A percentile compares a stretch with the other conserved stretches of the same genome.
Evolutionary conservation across 2,797 vertebrate genomes (phyloP).

Genomic region (Pipistrellus kuhlii): DNA sequence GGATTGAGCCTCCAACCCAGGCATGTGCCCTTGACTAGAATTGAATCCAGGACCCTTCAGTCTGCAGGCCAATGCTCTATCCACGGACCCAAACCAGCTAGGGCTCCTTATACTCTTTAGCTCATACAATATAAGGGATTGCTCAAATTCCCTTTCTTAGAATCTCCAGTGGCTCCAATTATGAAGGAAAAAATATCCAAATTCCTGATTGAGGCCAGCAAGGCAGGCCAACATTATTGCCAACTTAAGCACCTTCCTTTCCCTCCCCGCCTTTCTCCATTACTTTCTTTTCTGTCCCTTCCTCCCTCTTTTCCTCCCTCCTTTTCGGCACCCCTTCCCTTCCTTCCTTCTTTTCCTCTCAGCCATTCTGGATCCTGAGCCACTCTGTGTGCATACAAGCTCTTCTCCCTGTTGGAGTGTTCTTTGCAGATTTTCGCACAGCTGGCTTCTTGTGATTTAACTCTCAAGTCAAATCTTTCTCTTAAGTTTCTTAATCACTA

Average conservation of each 20-base stretch:
- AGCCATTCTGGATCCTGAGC: not conserved
- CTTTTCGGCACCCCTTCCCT: not conserved
- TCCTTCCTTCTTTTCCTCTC: not conserved
- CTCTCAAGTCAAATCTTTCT: not conserved
- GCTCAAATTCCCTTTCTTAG: not conserved
- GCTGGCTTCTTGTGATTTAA: not conserved
- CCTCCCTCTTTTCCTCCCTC: not conserved
- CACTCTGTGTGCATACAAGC: not conserved
- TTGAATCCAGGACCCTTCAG: no score
- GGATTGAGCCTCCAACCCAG: no score
- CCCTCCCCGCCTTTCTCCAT: not conserved
- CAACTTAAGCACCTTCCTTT: not conserved
- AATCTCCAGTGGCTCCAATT: not conserved
- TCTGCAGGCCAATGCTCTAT: no score
- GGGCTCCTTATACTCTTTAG: not conserved
- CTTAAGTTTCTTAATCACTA: not conserved
- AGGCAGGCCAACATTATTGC: not conserved
- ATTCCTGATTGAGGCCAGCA: not conserved
- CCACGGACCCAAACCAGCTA: no score
- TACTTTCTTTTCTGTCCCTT: not conserved
- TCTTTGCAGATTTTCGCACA: not conserved
- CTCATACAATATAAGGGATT: not conserved
- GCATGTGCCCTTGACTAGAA: no score
- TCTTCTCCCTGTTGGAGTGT: not conserved
- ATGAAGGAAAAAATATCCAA: not conserved